A percentile compares a stretch with the other conserved stretches of the same genome.
These are phyloP conservation scores for Sceloporus undulatus DNA, from an alignment of 2,113 vertebrate species.

Conservation along the genomic window DNA sequence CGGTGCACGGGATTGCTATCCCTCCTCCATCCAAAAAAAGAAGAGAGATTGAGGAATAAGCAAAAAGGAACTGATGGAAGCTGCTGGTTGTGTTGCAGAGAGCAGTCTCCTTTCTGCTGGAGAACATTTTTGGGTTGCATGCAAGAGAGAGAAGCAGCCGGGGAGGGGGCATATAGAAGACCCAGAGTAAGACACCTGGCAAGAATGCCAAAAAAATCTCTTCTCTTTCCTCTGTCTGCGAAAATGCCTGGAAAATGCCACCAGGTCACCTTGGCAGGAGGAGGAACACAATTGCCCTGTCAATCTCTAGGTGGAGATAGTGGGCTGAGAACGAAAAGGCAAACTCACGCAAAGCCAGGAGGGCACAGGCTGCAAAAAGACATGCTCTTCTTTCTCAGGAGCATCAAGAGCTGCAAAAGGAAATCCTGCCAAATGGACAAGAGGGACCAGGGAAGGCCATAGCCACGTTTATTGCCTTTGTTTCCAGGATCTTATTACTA, in stretches of 20 bases:
- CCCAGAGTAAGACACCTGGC: background rate
- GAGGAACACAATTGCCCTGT: background rate
- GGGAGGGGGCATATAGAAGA: background rate
- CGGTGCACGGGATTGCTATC: background rate
- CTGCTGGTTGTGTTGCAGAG: background rate
- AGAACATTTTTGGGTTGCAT: no score
- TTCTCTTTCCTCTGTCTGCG: background rate
- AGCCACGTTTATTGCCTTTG: no score
- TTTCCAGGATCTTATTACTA: no score
- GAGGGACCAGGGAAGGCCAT: no score
- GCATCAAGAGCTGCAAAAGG: no score
- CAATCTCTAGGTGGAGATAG: background rate
- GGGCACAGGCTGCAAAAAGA: no score
- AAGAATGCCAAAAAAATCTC: background rate
- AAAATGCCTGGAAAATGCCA: background rate
- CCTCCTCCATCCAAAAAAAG: no score
- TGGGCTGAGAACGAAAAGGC: background rate
- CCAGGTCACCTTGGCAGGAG: background rate
- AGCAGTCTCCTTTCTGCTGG: background rate
- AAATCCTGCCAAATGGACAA: no score
- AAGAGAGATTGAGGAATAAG: background rate
- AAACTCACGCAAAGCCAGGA: no score
- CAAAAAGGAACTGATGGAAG: background rate
- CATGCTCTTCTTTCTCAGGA: no score
- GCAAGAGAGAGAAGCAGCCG: background rate